phyloP scores from a whole-genome alignment of 1,140 invertebrate genomes.

The Penaeus japonicus region DNA sequence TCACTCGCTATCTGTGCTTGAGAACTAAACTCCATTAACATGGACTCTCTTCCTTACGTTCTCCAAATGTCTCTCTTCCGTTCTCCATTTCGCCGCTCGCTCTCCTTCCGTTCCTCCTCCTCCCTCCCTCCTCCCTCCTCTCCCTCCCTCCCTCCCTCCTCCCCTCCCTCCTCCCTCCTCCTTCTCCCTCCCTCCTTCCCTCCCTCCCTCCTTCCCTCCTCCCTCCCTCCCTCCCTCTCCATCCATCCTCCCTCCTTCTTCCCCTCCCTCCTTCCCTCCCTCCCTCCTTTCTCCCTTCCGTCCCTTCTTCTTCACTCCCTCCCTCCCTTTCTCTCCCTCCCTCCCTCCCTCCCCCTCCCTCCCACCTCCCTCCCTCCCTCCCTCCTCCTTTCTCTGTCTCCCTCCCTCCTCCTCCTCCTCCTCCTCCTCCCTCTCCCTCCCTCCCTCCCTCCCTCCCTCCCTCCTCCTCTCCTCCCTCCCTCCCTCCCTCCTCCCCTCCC shows the following conservation, averaged over 20 bases:
- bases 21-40: no score
- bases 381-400: conserved; percentile 13
- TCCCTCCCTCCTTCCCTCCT: no score
- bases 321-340: not conserved
- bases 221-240: no score
- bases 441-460: not conserved
- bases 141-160: not conserved
- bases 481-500: not conserved
- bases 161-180: not conserved
- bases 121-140: not conserved
- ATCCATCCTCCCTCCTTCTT: not conserved
- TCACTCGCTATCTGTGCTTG: no score
- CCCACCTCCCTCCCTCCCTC: conserved; percentile 20
- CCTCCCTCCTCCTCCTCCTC: not conserved
- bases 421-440: not conserved
- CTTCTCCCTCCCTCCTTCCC: not conserved
- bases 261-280: not conserved
- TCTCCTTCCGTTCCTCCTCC: not conserved
- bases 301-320: not conserved
- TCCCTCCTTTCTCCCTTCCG: not conserved
- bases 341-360: not conserved
- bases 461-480: not conserved
- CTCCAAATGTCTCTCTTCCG: no score
- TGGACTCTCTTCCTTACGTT: no score
- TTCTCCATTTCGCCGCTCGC: no score